Base-by-base conservation (phyloP, 1,140 invertebrate species). In the Drosophila arizonae region DNA sequence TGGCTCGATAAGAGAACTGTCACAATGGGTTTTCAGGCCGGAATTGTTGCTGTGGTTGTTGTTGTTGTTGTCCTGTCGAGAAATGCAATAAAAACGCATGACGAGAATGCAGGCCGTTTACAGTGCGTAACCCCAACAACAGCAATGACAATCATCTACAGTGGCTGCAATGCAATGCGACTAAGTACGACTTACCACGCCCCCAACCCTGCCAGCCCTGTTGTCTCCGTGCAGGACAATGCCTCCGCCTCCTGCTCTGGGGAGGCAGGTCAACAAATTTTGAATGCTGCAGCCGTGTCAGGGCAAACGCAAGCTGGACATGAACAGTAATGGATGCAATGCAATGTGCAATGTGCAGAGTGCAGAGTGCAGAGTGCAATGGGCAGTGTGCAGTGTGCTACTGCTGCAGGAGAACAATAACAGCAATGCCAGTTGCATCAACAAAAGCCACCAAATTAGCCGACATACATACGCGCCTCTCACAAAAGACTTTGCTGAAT, bases 391-490 rank as follows among this genome's bases (percentile, higher is more conserved):
- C 39, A 21, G 43, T 30, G 26, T 30, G 43, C 39, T 33, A 36
- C 21, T 17, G 36, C 50, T 13, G 66, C 66, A 45, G 43, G 15
- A 48, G 11, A 36, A 61, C 64, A 73, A 67, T 67, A 60, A 57
- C 61, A 66, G 71, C 68, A 72, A 76, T 72, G 73, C 36, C 62
- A 61, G 61, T 60, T 58, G 68, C 68, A 64, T 64, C 79, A 88
- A 77, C 84, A 88, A 82, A 84, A 74, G 79, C 84, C 79, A 69
- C 73, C 84, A 87, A 88, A 84, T 88, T 88, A 88, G 82, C 82
- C 79, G 84, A 64, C 54, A 72, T 63, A 84, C 79, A 82, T 62
- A 87, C 66, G 68, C 67, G 70, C 46, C 46, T 54, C 54, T 30
- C 26, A 39, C 30, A 45, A 15, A 55, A 30, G 46, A 60, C 24